A percentile compares a stretch with the other conserved stretches of the same genome.
Conservation (phyloP, 2,797 vertebrate species). For the Oceanodroma leucorhoa region DNA sequence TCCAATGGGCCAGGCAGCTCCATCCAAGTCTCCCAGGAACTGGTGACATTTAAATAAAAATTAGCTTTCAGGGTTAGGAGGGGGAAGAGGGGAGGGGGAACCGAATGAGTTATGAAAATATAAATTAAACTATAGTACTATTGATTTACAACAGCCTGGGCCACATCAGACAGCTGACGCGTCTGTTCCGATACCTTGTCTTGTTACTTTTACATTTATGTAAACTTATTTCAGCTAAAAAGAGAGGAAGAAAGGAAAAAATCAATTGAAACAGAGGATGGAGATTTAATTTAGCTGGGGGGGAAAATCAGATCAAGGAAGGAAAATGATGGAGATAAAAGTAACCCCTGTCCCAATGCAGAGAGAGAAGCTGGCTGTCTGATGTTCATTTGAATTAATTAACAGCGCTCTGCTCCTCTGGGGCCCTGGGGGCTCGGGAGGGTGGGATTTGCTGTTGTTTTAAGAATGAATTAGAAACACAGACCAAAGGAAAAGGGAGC, state of each 20-base stretch:
- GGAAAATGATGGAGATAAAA: conserved; percentile 60
- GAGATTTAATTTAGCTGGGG: conserved; percentile 63
- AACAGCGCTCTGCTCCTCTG: not conserved
- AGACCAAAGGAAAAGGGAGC: not conserved
- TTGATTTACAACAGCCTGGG: not conserved
- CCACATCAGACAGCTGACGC: not conserved
- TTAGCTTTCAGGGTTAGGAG: not conserved
- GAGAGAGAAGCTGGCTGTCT: not conserved
- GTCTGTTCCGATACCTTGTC: conserved; percentile 15
- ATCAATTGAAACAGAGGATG: conserved; percentile 61
- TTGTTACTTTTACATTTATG: conserved; percentile 40
- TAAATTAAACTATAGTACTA: conserved; percentile 19
- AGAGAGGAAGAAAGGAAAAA: conserved; percentile 36
- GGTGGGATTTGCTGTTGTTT: conserved; percentile 6
- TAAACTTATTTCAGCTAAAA: conserved; percentile 62
- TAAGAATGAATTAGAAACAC: not conserved
- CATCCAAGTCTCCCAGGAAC: not conserved
- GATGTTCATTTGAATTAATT: conserved; percentile 62
- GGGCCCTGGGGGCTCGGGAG: not conserved
- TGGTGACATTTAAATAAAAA: conserved; percentile 11
- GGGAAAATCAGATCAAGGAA: conserved; percentile 56
- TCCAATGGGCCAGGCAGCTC: not conserved
- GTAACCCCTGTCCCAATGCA: conserved; percentile 18
- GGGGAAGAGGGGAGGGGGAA: not conserved
- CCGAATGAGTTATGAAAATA: conserved; percentile 23